Evolutionary conservation across 2,113 vertebrate species (phyloP), one percentile per base, ranked within the genome.

Genomic region (Pomatostomus ruficeps): DNA sequence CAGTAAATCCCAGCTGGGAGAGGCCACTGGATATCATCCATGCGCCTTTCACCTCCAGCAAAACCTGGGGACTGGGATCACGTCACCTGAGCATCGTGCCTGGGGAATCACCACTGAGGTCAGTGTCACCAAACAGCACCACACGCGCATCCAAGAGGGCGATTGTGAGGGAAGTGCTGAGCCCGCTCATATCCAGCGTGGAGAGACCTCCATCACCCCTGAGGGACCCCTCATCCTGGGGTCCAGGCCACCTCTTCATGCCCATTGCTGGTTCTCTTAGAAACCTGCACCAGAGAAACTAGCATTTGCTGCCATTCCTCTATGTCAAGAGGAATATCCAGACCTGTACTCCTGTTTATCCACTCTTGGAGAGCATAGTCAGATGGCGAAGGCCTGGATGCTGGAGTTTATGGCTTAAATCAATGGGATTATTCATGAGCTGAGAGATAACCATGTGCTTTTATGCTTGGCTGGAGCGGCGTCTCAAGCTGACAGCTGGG

Each of bases 401-500:
- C 45, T 85, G 91, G 83, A 85, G 82, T 96, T 94, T 65, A 94
- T 80, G 65, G 72, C 83, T 88, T 92, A 90, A 97, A 85, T 86
- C 88, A 66, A 0, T 71, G 51, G 59, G 67, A 94, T 92, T 96
- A 95, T 95, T 94, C 94, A 92, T 93, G 79, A 96, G 79, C 28
- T 83, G 63, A 77, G 88, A 97, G 95, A 94, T 96, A 96, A 94
- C 94, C 92, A 11, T 86, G 83, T 86, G 79, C 92, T 94, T 95
- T 95, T 84, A 51, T 71, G 89, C 72, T 76, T 74, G 63, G 55
- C 95, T 94, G 75, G 75, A 91, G 81, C n/a, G 0, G 91, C 63
- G 38, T 85, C 96, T 98, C 80, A 96, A 95, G 93, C 93, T 94
- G 87, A 61, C 80, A 76, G 87, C 96, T 96, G 96, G 94, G 96